Conservation (phyloP, 2,888 invertebrate species). For the Exephanes ischioxanthus region DNA sequence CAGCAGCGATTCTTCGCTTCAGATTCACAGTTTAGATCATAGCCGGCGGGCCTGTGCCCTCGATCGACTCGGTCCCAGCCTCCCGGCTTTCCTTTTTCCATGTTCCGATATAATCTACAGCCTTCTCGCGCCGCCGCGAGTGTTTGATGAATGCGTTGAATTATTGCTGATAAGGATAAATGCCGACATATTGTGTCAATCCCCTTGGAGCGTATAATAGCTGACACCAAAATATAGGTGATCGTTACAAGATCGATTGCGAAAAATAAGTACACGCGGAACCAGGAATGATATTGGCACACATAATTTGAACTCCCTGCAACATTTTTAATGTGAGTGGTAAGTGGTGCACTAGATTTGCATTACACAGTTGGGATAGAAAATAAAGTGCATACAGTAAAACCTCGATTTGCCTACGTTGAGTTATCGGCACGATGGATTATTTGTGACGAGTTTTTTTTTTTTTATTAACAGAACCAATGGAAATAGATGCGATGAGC, state of each 20-base stretch:
- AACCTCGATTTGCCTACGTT: too few species aligned
- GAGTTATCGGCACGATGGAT: too few species aligned
- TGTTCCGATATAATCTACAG: slow-evolving; percentile 49
- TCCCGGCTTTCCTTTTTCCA: slow-evolving; percentile 34
- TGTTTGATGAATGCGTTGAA: slow-evolving; percentile 48
- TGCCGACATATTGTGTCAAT: slow-evolving; percentile 53
- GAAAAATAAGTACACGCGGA: slow-evolving; percentile 6
- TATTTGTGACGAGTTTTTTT: too few species aligned
- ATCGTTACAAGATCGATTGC: slow-evolving; percentile 15
- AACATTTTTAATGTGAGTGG: neutral
- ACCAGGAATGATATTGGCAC: neutral
- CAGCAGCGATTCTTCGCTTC: neutral
- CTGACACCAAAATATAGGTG: slow-evolving; percentile 23
- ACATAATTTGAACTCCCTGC: neutral
- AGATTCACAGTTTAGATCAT: slow-evolving; percentile 33
- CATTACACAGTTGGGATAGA: neutral
- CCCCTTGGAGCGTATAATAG: slow-evolving; percentile 39
- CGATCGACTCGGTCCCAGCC: slow-evolving; percentile 15
- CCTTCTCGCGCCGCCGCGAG: slow-evolving; percentile 13
- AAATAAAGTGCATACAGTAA: too few species aligned
- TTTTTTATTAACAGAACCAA: too few species aligned
- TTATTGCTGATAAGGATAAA: slow-evolving; percentile 53
- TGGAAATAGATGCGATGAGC: too few species aligned
- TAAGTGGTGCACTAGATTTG: neutral
- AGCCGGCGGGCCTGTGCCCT: slow-evolving; percentile 1